Evolutionary conservation across 2,888 invertebrate genomes (phyloP), one percentile per base, ranked within the genome.

Genomic region (Lasius fuliginosus): DNA sequence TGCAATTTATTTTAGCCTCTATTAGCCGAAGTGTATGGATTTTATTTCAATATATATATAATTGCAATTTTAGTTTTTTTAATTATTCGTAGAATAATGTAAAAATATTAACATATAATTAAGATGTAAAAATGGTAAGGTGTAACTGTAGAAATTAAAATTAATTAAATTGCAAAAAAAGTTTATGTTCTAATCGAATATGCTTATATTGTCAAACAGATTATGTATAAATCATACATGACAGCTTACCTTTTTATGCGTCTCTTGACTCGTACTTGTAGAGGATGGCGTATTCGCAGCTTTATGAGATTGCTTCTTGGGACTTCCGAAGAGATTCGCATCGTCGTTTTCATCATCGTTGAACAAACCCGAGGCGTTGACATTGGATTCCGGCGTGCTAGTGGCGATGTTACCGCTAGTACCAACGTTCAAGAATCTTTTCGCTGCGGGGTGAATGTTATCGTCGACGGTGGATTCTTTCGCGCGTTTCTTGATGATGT

Each of bases 311-410:
- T 87, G 40, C 77, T 89, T 68, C 69, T 90, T 92, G 15, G 90
- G 69, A 4, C 86, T 83, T 11, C 84, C 86, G 30, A 94, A 94
- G 18, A 94, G 87, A 88, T 93, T 94, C 49, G 88, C 87, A 49
- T 91, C 92, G 33, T 92, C 90, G 67, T 91, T 90, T 73, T 92
- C 93, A 4, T 92, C 93, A 49, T 94, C 94, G n/a, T 90, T 92
- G 65, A 94, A 94, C 46, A 93, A 83, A 83, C 90, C 91, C 64
- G 84, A 84, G n/a, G 82, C 84, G 40, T 90, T 89, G 77, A 88
- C 86, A 56, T 92, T 89, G 1, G 84, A 87, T 85, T 93, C 92
- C 9, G 94, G 93, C 4, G 93, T 93, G 58, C 93, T 94, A 15
- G 93, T 93, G 5, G 92, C 87, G 53, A 92, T 88, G n/a, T 88